Evolutionary conservation across 2,797 vertebrate species (phyloP).

Genomic region (Dallia pectoralis): DNA sequence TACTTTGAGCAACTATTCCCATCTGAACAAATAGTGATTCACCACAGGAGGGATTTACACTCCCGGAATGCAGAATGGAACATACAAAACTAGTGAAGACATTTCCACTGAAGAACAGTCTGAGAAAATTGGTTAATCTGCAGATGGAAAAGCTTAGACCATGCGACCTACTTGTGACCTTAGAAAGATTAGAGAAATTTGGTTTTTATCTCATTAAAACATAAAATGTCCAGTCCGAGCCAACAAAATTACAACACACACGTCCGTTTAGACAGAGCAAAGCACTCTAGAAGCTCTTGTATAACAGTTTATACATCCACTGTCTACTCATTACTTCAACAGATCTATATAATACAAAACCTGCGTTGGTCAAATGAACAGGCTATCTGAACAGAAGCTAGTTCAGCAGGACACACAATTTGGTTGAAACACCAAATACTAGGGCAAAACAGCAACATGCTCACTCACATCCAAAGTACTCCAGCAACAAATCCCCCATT

Average conservation of each 20-base stretch:
- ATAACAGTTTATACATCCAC: background rate
- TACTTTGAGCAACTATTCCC: background rate
- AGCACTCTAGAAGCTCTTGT: background rate
- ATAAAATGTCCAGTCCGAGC: background rate
- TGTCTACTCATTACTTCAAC: background rate
- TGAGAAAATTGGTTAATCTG: background rate
- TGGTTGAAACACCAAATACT: too few species aligned
- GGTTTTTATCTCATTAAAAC: background rate
- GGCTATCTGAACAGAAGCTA: background rate
- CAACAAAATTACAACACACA: background rate
- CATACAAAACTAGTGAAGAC: background rate
- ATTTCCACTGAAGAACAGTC: background rate
- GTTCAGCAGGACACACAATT: background rate
- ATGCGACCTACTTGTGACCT: background rate
- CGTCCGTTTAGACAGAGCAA: background rate
- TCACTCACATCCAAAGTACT: background rate
- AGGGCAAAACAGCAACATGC: background rate
- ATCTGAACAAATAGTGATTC: constrained; percentile 40
- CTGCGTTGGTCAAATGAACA: background rate
- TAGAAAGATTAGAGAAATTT: background rate
- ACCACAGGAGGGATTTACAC: constrained; percentile 12
- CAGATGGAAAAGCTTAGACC: background rate
- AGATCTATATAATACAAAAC: background rate
- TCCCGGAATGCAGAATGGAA: background rate
- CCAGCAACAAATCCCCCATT: too few species aligned